Base-by-base conservation (phyloP, 2,113 vertebrate genomes). In the Tychaedon coryphoeus region DNA sequence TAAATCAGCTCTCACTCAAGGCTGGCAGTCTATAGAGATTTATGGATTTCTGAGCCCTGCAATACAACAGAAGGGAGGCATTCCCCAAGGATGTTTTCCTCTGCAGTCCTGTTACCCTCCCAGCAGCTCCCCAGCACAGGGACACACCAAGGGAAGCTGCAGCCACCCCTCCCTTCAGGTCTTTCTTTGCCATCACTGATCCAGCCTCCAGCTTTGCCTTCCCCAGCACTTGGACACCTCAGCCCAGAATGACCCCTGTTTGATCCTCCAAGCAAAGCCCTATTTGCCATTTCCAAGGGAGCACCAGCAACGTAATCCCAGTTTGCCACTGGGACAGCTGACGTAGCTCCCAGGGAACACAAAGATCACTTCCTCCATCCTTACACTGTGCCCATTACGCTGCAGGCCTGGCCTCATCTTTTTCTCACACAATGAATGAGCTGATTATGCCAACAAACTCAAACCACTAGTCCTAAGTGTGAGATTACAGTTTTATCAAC, bases 1-100 rank as follows among this genome's bases (percentile, higher is more conserved):
- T 62, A 94, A 92, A 97, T 95, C 88, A 88, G 86, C 75, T 77
- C 86, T 92, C 91, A 40, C 88, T 94, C 92, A 31, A 43, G 86
- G 88, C 88, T 90, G 92, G 48, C 92, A 77, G 82, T 23, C 72
- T 14, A 19, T 86, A 61, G 83, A 7, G 62, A 66, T 92, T 94
- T 94, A 84, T 64, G 92, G 96, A 83, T 93, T 66, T 45, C 91
- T 74, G 43, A 86, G 74, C 47, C 69, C 64, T 74, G 86, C 91
- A 81, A 5, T 62, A 84, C 51, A 86, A 25, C 4, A 56, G 67
- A 14, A 70, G 69, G 4, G 3, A 93, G 60, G 82, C 38, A 47
- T 72, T 88, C 54, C 25, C 54, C 23, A 24, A 8, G 33, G 15
- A 25, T 14, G 47, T 5, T 25, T 17, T 31, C 38, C 56, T n/a